phyloP scores from a whole-genome alignment of 2,797 vertebrate genomes.

The Anguilla megastoma region DNA sequence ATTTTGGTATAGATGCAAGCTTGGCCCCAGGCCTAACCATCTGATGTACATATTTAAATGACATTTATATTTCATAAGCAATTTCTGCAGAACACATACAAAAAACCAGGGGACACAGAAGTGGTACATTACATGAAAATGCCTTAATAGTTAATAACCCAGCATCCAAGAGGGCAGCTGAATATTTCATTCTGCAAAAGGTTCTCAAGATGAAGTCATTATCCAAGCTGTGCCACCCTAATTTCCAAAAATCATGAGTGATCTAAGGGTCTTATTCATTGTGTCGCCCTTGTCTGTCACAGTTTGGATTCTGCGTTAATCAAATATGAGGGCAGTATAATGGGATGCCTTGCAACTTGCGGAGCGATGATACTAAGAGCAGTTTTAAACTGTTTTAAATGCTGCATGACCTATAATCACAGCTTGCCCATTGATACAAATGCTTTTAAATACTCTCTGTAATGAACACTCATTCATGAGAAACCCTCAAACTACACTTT shows the following conservation, averaged over 20 bases:
- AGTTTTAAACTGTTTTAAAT: neutral
- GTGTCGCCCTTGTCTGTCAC: neutral
- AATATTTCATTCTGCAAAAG: neutral
- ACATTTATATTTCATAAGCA: neutral
- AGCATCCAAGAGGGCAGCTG: neutral
- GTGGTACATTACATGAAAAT: neutral
- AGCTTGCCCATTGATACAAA: neutral
- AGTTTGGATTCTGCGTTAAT: neutral
- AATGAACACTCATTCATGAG: neutral
- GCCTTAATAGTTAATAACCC: neutral
- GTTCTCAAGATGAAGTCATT: neutral
- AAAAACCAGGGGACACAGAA: neutral
- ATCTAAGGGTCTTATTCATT: neutral
- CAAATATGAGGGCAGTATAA: neutral
- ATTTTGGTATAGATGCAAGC: neutral
- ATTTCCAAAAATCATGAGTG: constrained; percentile 11
- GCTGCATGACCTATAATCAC: neutral
- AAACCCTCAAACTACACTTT: neutral
- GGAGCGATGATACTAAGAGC: neutral
- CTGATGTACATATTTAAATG: neutral
- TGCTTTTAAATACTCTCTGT: neutral
- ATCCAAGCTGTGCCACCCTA: neutral
- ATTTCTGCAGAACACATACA: neutral
- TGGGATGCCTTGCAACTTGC: neutral
- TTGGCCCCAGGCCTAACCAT: neutral